Evolutionary conservation across 2,888 invertebrate genomes (phyloP), one percentile per base, ranked within the genome.

Genomic region (Euplagia quadripunctaria): DNA sequence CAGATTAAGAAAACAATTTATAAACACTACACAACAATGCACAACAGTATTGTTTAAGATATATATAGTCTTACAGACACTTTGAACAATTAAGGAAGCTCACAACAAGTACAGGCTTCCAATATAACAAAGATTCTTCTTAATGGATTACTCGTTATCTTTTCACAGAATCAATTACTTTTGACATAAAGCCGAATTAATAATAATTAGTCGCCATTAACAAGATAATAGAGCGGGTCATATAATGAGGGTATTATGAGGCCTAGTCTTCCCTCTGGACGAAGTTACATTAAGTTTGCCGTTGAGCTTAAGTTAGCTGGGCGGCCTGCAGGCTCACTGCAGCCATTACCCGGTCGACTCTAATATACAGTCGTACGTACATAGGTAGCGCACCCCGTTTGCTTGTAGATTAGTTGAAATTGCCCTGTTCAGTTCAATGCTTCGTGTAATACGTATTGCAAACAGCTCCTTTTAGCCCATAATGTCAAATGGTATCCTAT

Each of bases 201-300:
- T 68, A 64, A n/a, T 43, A 9, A 64, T 64, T 64, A n/a, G 12
- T n/a, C 42, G 9, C 43, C 46, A 70, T 64, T 64, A 52, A 64
- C 9, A 64, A 51, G 42, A 41, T 51, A 64, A 61, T 42, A 42
- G 72, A 71, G 7, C 77, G 78, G 77, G 76, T 82, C 80, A 86
- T 84, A 85, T 86, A 85, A 87, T 83, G 84, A 80, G 75, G 81
- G 73, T 82, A 86, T 87, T 87, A 88, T 88, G 83, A 86, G 83
- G 85, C 86, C 85, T 85, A 85, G 83, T 82, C 82, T 82, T 82
- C 81, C 74, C 83, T 82, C 79, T 75, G 74, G 84, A 79, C 79
- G 83, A 89, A 91, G 87, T 92, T 89, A 86, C 91, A 90, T 90
- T 89, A 90, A 91, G 90, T 92, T 92, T 90, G 87, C 88, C 82